Evolutionary conservation across 2,113 vertebrate species (phyloP).

Genomic region (Cygnus atratus): DNA sequence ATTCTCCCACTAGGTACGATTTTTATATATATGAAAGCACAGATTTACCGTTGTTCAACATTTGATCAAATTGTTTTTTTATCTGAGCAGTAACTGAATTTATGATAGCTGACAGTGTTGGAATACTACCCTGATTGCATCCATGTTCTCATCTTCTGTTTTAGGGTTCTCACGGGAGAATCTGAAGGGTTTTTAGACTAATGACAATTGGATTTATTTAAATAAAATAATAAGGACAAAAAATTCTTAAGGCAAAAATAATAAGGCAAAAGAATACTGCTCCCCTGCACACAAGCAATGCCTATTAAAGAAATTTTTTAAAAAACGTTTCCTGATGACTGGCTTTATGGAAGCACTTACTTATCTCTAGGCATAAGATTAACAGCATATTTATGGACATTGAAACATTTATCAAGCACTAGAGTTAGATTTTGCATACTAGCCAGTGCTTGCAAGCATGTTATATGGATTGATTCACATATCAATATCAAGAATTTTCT

Average conservation of each 20-base stretch:
- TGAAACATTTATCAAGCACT: neutral
- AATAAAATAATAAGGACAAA: neutral
- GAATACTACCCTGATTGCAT: neutral
- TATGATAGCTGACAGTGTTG: neutral
- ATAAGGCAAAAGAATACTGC: neutral
- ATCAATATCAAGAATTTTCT: neutral
- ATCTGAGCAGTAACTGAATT: neutral
- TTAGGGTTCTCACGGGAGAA: neutral
- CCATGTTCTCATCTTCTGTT: neutral
- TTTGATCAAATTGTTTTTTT: neutral
- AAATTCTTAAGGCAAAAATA: neutral
- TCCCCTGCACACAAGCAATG: neutral
- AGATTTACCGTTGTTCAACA: neutral
- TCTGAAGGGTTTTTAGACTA: neutral
- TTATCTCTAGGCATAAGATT: neutral
- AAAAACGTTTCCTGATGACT: neutral
- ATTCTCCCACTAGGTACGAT: neutral
- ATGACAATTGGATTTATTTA: neutral
- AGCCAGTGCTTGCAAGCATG: neutral
- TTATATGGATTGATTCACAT: neutral
- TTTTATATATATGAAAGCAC: neutral
- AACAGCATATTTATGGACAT: neutral
- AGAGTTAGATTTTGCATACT: neutral
- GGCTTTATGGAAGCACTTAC: neutral
- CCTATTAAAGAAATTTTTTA: neutral